Base-by-base conservation (phyloP, 2,888 invertebrate genomes). In the Eremobia ochroleuca region DNA sequence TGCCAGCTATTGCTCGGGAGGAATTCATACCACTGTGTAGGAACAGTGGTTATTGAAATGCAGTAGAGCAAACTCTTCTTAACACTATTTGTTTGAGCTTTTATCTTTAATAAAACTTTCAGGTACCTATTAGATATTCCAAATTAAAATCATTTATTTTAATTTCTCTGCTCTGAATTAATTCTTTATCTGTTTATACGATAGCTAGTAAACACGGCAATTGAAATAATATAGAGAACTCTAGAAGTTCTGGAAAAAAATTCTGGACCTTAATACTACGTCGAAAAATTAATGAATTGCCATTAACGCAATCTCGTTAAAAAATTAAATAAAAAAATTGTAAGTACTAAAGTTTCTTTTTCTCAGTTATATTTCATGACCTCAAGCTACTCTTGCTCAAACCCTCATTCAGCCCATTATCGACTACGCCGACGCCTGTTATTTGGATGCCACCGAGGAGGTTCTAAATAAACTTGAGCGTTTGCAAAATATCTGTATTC, bases 11-110 rank as follows among this genome's bases (percentile, higher is more conserved):
- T 71, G 58, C 31, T 9, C 34, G 21, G n/a, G 2, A 58, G 61
- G 18, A 83, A 66, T 70, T 34, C n/a, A 4, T 11, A 18, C 8
- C 83, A 66, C 73, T 73, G 69, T 5, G 55, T 21, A 73, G 13
- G 8, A 58, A 68, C 15, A 40, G 4, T 37, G 4, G 11, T 28
- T 43, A 37, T 28, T 68, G 1, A 34, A 66, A 34, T 68, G 18
- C 8, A n/a, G 49, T n/a, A 11, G 4, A 18, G 11, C 4, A 31
- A 58, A 37, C 46, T 25, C 0, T 58, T 31, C 1, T 15, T n/a
- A 3, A 13, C 8, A 15, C 0, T 18, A n/a, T 40, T 49, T 28
- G 2, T 37, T 9, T 28, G 18, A 34, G 13, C 11, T 25, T 49
- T 21, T 46, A 0, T 46, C 18, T 15, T 13, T 9, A 0, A 8